Base-by-base conservation (phyloP, 1,140 invertebrate species). In the Subanguina moxae region DNA sequence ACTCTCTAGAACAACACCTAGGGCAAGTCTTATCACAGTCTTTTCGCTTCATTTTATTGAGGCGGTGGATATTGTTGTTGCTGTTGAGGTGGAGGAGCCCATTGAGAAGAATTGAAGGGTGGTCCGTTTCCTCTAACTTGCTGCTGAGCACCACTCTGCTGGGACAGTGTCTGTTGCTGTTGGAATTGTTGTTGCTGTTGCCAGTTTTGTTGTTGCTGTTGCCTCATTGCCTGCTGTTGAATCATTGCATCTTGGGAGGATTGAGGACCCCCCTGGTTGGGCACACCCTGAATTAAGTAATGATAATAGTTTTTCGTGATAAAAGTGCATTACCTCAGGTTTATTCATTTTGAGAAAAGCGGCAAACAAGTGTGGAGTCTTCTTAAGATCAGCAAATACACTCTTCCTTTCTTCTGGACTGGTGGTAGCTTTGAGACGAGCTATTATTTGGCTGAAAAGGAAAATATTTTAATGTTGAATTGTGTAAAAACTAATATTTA, bases 341-440 rank as follows among this genome's bases (percentile, higher is more conserved):
- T 52, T 52, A 15, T 52, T 52, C 64, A 75, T 72, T 67, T 77
- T 76, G 1, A 76, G 48, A 48, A 76, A 76, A 17, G 74, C 74
- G 8, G 75, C 72, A 62, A 76, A 74, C 7, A 76, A 66, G 67
- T 77, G 74, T 3, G 74, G 74, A 13, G 74, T 76, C 56, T 75
- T 71, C 52, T 76, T 76, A 42, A 76, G 58, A 23, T 77, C 74
- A 19, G 45, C 38, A 27, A 76, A 67, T 21, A 75, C 58, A 61
- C 19, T 61, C 28, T 61, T 61, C n/a, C 58, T 19, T 21, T 61
- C 58, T 61, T 61, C 58, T n/a, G 27, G 27, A 13, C 28, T 61
- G 13, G n/a, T 43, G 1, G 58, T 43, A 28, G 58, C 27, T 30
- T 61, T 61, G 28, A 61, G 27, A 21, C 58, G 27, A 61, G 58